phyloP scores from a whole-genome alignment of 2,113 vertebrate genomes.

The Egretta garzetta region DNA sequence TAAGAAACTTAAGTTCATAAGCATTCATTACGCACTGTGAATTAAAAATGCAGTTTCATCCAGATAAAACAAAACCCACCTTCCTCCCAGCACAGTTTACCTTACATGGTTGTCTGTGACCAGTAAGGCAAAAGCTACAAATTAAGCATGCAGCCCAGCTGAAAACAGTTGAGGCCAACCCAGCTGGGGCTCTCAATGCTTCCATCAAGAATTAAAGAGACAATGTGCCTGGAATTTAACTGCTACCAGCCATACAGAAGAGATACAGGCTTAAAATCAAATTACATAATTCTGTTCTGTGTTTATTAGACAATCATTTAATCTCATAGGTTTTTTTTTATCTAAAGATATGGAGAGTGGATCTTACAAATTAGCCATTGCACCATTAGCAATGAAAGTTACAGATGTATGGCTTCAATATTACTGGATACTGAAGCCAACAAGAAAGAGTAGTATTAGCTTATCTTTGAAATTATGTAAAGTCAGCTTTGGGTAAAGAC shows the following conservation, averaged over 20 bases:
- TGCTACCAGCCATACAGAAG: neutral
- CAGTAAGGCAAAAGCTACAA: neutral
- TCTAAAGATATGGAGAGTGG: neutral
- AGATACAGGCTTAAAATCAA: neutral
- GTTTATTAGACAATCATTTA: neutral
- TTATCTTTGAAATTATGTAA: neutral
- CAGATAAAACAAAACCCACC: accelerated
- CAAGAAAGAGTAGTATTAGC: neutral
- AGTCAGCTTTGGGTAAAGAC: neutral
- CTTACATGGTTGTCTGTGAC: accelerated
- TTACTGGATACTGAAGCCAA: neutral
- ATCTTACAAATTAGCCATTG: neutral
- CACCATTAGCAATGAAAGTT: neutral
- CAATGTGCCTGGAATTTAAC: accelerated
- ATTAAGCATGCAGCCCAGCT: neutral
- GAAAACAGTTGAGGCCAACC: neutral
- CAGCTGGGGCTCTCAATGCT: neutral
- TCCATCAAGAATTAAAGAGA: neutral
- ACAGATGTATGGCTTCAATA: neutral
- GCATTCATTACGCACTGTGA: neutral
- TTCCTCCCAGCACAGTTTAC: neutral
- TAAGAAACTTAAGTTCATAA: neutral
- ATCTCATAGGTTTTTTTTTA: accelerated
- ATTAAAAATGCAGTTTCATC: neutral
- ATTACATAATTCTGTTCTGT: accelerated